Evolutionary conservation across 2,888 invertebrate genomes (phyloP).

Genomic region (Theretra japonica): DNA sequence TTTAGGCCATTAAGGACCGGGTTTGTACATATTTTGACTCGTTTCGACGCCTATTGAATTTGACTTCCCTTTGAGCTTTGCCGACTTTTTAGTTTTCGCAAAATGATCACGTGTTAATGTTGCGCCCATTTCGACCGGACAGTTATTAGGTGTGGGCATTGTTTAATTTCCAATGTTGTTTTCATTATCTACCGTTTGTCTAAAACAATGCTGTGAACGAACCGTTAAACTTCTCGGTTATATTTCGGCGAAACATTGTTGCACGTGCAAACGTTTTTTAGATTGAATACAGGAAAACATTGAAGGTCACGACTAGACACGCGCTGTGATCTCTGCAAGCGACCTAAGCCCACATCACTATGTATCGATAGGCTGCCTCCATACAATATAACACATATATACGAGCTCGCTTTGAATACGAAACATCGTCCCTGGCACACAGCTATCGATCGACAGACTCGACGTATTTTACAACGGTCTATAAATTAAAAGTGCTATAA

Average conservation of each 20-base stretch:
- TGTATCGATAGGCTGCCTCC: background rate
- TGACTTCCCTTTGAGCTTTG: conserved; percentile 59
- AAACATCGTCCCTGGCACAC: conserved; percentile 48
- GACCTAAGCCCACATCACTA: background rate
- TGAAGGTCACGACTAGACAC: conserved; percentile 15
- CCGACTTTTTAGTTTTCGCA: conserved; percentile 68
- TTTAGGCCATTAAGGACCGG: conserved; percentile 73
- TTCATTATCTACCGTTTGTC: conserved; percentile 33
- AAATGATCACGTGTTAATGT: conserved; percentile 68
- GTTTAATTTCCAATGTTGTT: conserved; percentile 35
- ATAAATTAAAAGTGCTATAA: conserved; percentile 80
- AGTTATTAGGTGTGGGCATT: conserved; percentile 34
- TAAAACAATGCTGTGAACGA: conserved; percentile 39
- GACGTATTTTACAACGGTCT: conserved; percentile 70
- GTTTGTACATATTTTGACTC: conserved; percentile 83
- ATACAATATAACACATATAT: background rate
- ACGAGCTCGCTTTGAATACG: background rate
- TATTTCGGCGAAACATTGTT: background rate
- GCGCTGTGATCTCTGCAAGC: background rate
- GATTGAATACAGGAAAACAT: background rate
- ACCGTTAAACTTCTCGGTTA: conserved; percentile 38
- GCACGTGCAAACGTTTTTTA: conserved; percentile 9
- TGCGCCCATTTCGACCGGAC: conserved; percentile 41
- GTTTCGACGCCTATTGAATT: conserved; percentile 59
- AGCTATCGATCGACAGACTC: conserved; percentile 64